Base-by-base conservation (phyloP, 2,888 invertebrate species). In the Plagiodera versicolora region DNA sequence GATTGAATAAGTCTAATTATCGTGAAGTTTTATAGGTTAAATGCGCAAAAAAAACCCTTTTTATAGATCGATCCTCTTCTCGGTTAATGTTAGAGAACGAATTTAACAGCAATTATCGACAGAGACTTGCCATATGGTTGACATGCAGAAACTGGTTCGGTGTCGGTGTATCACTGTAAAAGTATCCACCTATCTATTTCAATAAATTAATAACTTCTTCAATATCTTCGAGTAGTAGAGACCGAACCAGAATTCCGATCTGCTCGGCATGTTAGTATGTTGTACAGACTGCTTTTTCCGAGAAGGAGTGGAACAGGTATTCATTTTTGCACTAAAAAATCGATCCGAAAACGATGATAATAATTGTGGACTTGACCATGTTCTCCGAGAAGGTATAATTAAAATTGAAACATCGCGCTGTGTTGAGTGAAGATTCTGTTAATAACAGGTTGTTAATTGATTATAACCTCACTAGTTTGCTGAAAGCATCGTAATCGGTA, bases 131-230 rank as follows among this genome's bases (percentile, higher is more conserved):
- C 62, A 62, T 62, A 62, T 62, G 62, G 58, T 58, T 58, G 62
- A 55, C 48, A 58, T 62, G 19, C 56, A 39, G 6, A 57, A 60
- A 60, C 60, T 56, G 59, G 59, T 63, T 63, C 45, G 51, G 45
- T 54, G 60, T 63, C 45, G 51, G 45, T 54, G 60, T 49, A 60
- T 57, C 53, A 45, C 53, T 53, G 39, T 60, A 57, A 60, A 63
- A 52, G 55, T 54, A 56, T 60, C 39, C 39, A 4, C 39, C 39
- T 39, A 39, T 39, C 60, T 60, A 52, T 57, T 60, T 63, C 63
- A 59, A 60, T 60, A 51, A 60, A 52, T 63, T 63, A 56, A 63
- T 63, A 59, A 56, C 56, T 59, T 54, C 56, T 63, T 63, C 56
- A 56, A 60, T 63, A 60, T 51, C 57, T 24, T 32, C 56, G 52